Evolutionary conservation across 1,140 invertebrate genomes (phyloP).

Genomic region (Macrocentrus cingulum): DNA sequence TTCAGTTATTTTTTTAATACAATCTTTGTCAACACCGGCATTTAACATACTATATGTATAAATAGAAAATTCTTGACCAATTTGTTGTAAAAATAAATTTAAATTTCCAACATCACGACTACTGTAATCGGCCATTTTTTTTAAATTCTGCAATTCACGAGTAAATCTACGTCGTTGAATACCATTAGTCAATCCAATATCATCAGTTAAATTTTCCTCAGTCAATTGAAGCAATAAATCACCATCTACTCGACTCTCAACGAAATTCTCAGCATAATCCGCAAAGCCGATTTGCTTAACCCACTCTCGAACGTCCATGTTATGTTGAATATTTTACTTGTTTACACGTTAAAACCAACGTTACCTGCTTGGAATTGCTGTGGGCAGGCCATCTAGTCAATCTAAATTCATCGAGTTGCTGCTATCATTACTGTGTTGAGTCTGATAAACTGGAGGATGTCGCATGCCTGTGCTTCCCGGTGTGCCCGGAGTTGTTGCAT

Average conservation of each 20-base stretch:
- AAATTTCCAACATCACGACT: conserved; percentile 90
- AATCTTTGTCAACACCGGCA: conserved; percentile 88
- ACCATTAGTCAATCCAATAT: conserved; percentile 92
- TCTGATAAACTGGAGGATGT: too few relatives aligned
- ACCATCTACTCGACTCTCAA: conserved; percentile 94
- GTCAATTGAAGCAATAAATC: conserved; percentile 92
- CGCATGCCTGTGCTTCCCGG: too few relatives aligned
- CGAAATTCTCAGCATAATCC: conserved; percentile 80
- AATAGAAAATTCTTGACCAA: conserved; percentile 90
- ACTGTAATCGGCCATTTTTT: conserved; percentile 96
- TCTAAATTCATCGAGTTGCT: too few relatives aligned
- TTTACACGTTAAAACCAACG: too few relatives aligned
- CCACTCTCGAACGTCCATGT: conserved; percentile 97
- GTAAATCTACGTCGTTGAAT: conserved; percentile 93
- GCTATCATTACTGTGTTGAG: too few relatives aligned
- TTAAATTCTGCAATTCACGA: conserved; percentile 90
- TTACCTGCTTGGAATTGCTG: too few relatives aligned
- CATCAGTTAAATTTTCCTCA: conserved; percentile 88
- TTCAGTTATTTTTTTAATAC: conserved; percentile 79
- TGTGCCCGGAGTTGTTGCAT: too few relatives aligned
- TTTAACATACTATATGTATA: conserved; percentile 98
- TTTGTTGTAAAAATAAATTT: conserved; percentile 84
- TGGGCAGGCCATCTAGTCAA: too few relatives aligned
- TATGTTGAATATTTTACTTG: too few relatives aligned
- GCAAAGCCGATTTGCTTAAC: conserved; percentile 96